Evolutionary conservation across 2,797 vertebrate species (phyloP).

Genomic region (Anguilla pacifica): DNA sequence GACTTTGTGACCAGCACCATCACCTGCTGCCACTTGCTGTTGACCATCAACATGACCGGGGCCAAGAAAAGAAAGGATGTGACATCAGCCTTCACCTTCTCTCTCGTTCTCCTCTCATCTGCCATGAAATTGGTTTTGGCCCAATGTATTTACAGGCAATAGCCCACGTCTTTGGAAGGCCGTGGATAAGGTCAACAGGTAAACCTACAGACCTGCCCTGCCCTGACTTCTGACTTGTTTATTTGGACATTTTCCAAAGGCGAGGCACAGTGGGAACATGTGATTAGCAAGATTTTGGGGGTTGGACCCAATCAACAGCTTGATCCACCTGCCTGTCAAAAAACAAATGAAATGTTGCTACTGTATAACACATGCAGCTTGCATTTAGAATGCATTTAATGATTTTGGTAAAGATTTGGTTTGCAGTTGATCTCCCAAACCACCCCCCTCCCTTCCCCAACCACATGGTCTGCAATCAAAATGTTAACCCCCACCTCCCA

Average conservation of each 20-base stretch:
- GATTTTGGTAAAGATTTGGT: too few species aligned
- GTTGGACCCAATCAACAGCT: not conserved
- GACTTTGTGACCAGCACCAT: not conserved
- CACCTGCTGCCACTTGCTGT: not conserved
- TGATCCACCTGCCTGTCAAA: not conserved
- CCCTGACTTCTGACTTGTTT: not conserved
- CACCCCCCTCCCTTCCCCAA: too few species aligned
- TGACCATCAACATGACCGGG: not conserved
- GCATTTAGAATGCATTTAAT: too few species aligned
- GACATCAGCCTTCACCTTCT: not conserved
- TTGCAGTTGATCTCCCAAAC: too few species aligned
- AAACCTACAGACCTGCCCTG: conserved; percentile 36
- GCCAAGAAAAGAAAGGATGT: not conserved
- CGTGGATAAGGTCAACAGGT: conserved; percentile 38
- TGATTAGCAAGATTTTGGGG: not conserved
- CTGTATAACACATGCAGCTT: too few species aligned
- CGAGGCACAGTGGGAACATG: too few species aligned
- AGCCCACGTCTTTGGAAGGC: conserved; percentile 27
- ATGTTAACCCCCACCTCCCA: too few species aligned
- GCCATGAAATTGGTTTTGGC: conserved; percentile 31
- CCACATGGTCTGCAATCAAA: too few species aligned
- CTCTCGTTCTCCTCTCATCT: not conserved
- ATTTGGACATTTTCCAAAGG: too few species aligned
- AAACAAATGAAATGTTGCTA: not conserved
- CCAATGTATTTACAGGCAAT: conserved; percentile 50